These are phyloP conservation scores for Dynastes tityus DNA, from an alignment of 2,888 invertebrate genomes.

Conservation along the genomic window DNA sequence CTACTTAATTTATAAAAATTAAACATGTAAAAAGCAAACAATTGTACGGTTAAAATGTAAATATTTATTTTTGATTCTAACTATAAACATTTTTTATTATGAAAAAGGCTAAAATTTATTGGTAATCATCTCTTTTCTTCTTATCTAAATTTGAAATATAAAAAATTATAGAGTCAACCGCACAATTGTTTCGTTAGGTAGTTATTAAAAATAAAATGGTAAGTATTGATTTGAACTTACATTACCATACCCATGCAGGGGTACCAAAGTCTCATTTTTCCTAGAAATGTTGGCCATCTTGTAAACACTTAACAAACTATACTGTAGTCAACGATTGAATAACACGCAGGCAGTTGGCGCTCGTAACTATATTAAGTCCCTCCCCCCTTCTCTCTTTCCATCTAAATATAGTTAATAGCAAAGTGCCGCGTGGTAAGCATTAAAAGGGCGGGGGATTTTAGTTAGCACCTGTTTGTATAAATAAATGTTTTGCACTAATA, in stretches of 20 bases:
- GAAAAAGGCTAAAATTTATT: too few species aligned
- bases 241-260: slow-evolving; percentile 49
- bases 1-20: not conserved
- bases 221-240: slow-evolving; percentile 46
- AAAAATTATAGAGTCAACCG: not conserved
- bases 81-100: too few species aligned
- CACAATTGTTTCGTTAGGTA: not conserved
- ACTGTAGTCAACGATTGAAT: slow-evolving; percentile 40
- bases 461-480: slow-evolving; percentile 25
- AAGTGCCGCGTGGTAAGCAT: not conserved
- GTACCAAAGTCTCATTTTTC: slow-evolving; percentile 50
- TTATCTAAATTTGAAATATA: not conserved
- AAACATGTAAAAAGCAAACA: not conserved
- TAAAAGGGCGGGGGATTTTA: slow-evolving; percentile 10
- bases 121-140: too few species aligned
- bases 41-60: not conserved
- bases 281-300: slow-evolving; percentile 49
- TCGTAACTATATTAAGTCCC: slow-evolving; percentile 1
- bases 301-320: slow-evolving; percentile 43
- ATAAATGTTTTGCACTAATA: not conserved
- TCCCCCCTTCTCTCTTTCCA: not conserved
- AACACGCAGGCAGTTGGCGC: slow-evolving; percentile 22
- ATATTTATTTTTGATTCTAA: too few species aligned
- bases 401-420: slow-evolving; percentile 32
- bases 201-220: not conserved